phyloP scores from a whole-genome alignment of 92 coral and sea anemone genomes.

The Blastomussa wellsi region DNA sequence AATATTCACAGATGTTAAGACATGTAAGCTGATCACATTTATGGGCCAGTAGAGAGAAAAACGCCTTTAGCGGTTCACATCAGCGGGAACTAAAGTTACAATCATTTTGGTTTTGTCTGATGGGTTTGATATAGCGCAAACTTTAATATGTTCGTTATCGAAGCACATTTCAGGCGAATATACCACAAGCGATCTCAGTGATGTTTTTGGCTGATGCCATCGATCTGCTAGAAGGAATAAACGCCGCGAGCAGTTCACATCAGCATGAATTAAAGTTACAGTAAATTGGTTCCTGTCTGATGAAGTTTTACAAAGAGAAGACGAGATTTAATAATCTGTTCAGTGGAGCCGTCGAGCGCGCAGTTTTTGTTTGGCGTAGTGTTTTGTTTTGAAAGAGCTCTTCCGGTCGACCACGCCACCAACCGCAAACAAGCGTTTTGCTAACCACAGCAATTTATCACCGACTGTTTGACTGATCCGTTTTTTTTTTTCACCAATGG shows the following conservation, averaged over 20 bases:
- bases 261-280: conserved; percentile 31
- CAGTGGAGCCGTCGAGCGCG: not conserved
- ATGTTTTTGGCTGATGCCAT: not conserved
- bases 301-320: conserved; percentile 16
- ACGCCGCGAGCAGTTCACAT: conserved; percentile 23
- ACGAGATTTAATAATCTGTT: conserved; percentile 4
- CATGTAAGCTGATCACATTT: not conserved
- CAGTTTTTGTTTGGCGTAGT: not conserved
- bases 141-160: not conserved
- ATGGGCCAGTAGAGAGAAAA: not conserved
- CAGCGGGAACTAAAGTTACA: conserved; percentile 28
- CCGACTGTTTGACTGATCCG: not conserved
- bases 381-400: not conserved
- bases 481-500: not conserved
- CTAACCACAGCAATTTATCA: not conserved
- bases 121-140: too few species aligned
- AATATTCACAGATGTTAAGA: not conserved
- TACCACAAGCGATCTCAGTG: not conserved
- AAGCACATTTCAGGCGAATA: not conserved
- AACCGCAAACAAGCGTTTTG: not conserved
- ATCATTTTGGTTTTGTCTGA: not conserved
- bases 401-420: not conserved
- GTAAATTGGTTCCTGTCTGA: conserved; percentile 6
- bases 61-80: conserved; percentile 15
- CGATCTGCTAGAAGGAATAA: not conserved